Percentiles rank a stretch among this genome's conserved stretches.
Evolutionary conservation across 2,797 vertebrate species (phyloP).

Genomic region (Sarcophilus harrisii): DNA sequence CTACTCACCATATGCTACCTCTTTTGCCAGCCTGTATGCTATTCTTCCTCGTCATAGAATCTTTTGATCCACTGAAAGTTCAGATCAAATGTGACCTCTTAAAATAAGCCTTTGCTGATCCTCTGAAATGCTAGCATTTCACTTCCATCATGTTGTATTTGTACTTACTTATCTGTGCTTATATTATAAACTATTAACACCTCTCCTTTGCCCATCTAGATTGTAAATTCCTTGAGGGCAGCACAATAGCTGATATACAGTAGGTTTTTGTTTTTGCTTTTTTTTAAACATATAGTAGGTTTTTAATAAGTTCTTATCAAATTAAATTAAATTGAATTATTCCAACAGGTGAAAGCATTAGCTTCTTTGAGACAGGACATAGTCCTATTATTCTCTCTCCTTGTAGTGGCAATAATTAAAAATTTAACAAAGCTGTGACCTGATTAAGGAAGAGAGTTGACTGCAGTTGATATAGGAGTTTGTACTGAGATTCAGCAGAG

Average conservation of each 20-base stretch:
- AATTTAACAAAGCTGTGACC: neutral
- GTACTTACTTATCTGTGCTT: neutral
- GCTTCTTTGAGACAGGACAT: neutral
- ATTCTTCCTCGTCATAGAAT: neutral
- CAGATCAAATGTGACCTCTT: neutral
- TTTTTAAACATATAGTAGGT: neutral
- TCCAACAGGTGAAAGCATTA: neutral
- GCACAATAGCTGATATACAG: neutral
- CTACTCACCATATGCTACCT: neutral
- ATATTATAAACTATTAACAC: neutral
- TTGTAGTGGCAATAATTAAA: neutral
- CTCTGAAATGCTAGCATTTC: neutral
- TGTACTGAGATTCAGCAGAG: neutral
- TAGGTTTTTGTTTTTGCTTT: too few relatives aligned
- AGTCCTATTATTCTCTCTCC: neutral
- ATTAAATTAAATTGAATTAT: neutral
- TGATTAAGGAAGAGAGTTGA: neutral
- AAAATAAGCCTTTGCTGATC: neutral
- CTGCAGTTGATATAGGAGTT: neutral
- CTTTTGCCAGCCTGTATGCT: neutral
- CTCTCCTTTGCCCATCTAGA: neutral
- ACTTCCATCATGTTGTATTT: neutral
- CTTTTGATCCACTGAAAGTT: neutral
- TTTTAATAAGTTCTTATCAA: neutral
- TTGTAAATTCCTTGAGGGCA: neutral